Evolutionary conservation across 2,888 invertebrate genomes (phyloP).

Genomic region (Nineta flava): DNA sequence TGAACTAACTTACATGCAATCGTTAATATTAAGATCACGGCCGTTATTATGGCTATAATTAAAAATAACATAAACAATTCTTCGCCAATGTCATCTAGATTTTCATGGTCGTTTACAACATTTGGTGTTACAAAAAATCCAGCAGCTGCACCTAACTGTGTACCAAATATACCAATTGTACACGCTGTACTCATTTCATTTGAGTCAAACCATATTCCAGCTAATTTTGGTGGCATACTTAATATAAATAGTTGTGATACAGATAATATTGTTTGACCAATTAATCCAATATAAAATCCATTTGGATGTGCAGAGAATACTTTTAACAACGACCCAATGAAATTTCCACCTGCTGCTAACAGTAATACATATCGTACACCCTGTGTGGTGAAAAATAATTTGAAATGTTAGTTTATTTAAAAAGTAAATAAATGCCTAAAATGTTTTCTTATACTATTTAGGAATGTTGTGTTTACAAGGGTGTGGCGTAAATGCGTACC

Average conservation of each 20-base stretch:
- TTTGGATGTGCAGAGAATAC: conserved; percentile 40
- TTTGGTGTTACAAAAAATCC: conserved; percentile 54
- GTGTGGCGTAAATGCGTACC: too few species aligned
- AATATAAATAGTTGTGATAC: conserved; percentile 47
- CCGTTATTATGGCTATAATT: conserved; percentile 27
- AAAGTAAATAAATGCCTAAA: too few species aligned
- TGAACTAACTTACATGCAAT: conserved; percentile 25
- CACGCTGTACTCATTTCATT: conserved; percentile 51
- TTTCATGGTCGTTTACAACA: conserved; percentile 25
- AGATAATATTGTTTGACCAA: conserved; percentile 38
- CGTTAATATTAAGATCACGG: conserved; percentile 37
- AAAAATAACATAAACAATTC: conserved; percentile 22
- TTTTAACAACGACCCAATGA: conserved; percentile 42
- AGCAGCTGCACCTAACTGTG: conserved; percentile 52
- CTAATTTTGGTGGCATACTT: conserved; percentile 47
- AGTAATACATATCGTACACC: conserved; percentile 34
- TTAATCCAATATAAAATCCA: conserved; percentile 43
- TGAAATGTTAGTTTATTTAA: conserved; percentile 3
- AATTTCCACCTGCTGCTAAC: conserved; percentile 36
- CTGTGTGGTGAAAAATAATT: conserved; percentile 25
- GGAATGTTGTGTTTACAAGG: too few species aligned
- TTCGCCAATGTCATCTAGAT: conserved; percentile 28
- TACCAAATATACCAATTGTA: conserved; percentile 56
- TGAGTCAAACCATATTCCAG: conserved; percentile 53
- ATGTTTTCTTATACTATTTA: too few species aligned